Base-by-base conservation (phyloP, 2,113 vertebrate species). In the Haplochromis burtoni region DNA sequence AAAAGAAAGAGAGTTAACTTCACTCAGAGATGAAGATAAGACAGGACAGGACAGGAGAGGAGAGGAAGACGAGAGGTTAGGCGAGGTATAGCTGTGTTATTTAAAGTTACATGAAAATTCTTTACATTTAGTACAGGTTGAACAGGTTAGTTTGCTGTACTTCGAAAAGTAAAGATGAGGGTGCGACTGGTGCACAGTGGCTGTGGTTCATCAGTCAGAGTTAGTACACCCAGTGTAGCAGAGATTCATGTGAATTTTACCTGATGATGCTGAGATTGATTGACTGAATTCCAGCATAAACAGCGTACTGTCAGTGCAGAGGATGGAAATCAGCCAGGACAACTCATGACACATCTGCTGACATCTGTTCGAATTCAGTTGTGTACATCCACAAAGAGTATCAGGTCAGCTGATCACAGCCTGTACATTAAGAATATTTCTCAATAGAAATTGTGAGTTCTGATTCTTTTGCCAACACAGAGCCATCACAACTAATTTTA, bases 401-500 rank as follows among this genome's bases (percentile, higher is more conserved):
- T 35, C 6, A 63, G 31, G 17, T 35, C 31, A 66, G 61, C 31
- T 1, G 59, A 38, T 66, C 31, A 38, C 61, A 8, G 61, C 17
- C 31, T 35, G 61, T 35, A 66, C 61, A 66, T n/a, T 66, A 66
- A 5, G 10, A 35, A 12, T 31, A 35, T 7, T 19, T 63, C 31
- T 35, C 31, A 63, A n/a, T 63, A 35, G 31, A 63, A 63, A 63
- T 63, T 35, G 17, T 63, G 59, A 35, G 59, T 63, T 63, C 31
- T 63, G 59, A 35, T 63, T 63, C 17, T 63, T 63, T 38, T 66
- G 17, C 61, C 61, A 35, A 12, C 61, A 66, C 61, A 12, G 31
- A 66, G 61, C 61, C 31, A 63, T 63, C 3, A 12, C 17, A 19
- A 63, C 31, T 12, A 0, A 35, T 63, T 63, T 35, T 63, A 63